Percentiles rank a stretch among this genome's conserved stretches.
Evolutionary conservation across 2,797 vertebrate species (phyloP).

Genomic region (Notoglanidium macrostoma): DNA sequence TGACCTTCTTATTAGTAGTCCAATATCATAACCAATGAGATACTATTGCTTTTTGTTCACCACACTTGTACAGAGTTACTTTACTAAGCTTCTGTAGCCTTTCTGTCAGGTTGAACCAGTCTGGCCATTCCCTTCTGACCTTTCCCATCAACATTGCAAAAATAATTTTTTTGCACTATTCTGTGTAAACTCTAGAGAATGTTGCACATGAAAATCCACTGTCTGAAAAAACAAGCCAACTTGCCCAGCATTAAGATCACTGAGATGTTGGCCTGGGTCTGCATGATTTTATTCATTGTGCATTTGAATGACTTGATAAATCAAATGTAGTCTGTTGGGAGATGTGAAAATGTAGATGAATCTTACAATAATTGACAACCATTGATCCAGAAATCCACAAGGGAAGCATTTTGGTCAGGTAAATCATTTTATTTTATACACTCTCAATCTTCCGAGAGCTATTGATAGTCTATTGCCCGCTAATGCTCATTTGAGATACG

Average conservation of each 20-base stretch:
- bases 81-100: neutral
- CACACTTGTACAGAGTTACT: neutral
- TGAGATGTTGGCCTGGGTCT: neutral
- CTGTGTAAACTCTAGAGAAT: neutral
- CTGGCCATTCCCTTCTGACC: neutral
- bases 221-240: neutral
- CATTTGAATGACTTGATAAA: neutral
- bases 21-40: too few relatives aligned
- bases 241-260: neutral
- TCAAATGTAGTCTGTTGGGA: neutral
- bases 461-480: neutral
- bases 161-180: neutral
- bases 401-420: slow-evolving; percentile 15
- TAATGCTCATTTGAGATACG: slow-evolving; percentile 17
- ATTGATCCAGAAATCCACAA: slow-evolving; percentile 6
- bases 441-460: neutral
- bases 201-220: neutral
- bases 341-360: neutral
- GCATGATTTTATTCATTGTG: neutral
- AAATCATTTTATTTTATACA: slow-evolving; percentile 1
- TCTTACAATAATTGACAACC: neutral
- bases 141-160: neutral
- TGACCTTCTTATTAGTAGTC: too few relatives aligned
- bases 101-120: neutral
- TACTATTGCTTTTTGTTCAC: neutral